phyloP scores from a whole-genome alignment of 2,888 invertebrate genomes.

The Amiota minor region DNA sequence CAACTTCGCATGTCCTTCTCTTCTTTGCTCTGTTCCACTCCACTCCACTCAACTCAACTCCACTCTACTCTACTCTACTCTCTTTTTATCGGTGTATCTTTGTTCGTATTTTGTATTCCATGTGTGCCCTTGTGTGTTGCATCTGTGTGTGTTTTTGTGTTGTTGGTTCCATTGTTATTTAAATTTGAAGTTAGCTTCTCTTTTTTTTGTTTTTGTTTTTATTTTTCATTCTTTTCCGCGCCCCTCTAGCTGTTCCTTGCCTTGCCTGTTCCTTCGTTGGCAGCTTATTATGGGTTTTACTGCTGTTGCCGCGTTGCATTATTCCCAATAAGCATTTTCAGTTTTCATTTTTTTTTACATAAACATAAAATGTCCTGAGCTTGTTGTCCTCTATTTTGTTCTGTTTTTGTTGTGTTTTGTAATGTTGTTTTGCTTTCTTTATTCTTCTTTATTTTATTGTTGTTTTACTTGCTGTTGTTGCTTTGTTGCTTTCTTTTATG shows the following conservation, averaged over 20 bases:
- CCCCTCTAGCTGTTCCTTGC: no score
- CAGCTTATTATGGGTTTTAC: conserved; percentile 1
- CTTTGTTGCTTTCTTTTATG: neutral
- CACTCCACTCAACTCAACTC: no score
- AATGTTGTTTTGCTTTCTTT: no score
- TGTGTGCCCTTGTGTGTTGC: conserved; percentile 6
- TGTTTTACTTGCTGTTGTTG: neutral
- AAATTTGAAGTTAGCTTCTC: conserved; percentile 33
- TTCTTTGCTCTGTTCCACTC: no score
- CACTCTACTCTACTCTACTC: neutral
- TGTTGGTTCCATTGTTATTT: conserved; percentile 25
- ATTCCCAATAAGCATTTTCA: conserved; percentile 21
- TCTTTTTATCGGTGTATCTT: neutral
- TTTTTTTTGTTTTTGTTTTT: conserved; percentile 5
- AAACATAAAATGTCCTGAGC: conserved; percentile 3
- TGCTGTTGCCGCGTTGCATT: neutral
- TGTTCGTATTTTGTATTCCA: neutral
- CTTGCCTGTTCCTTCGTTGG: neutral
- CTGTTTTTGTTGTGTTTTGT: no score
- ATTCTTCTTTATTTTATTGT: no score
- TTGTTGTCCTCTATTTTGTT: neutral
- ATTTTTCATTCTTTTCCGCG: conserved; percentile 1
- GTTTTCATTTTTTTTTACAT: neutral
- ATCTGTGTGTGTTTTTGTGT: conserved; percentile 1
- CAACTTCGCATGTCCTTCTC: no score